phyloP scores from a whole-genome alignment of 2,113 vertebrate species.

The Oostethus manadensis region DNA sequence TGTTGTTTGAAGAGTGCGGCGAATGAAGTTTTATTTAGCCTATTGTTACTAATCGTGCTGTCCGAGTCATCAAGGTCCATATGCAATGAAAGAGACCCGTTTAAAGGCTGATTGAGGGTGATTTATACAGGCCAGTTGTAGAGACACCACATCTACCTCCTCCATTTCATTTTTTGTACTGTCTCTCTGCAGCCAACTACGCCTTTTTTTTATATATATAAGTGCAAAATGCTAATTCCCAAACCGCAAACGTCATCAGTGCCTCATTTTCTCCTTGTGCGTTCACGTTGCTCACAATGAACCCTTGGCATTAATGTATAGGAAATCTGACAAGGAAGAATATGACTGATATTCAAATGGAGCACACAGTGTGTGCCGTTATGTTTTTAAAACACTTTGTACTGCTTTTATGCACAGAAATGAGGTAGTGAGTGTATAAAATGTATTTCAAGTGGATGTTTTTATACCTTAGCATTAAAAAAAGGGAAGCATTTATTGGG shows the following conservation, averaged over 20 bases:
- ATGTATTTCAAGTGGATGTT: conserved; percentile 47
- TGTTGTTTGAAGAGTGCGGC: conserved; percentile 13
- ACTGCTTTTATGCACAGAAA: conserved; percentile 54
- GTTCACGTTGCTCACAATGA: conserved; percentile 5
- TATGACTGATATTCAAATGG: conserved; percentile 21
- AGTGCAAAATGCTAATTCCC: conserved; percentile 2
- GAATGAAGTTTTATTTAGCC: conserved; percentile 9
- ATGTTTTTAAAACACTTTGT: conserved; percentile 42
- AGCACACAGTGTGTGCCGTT: conserved; percentile 20
- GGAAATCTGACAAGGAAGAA: conserved; percentile 22
- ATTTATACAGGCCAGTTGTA: conserved; percentile 35
- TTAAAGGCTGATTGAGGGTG: too few species aligned
- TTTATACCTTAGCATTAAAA: conserved; percentile 53
- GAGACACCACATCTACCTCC: conserved; percentile 63
- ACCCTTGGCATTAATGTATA: conserved; percentile 17
- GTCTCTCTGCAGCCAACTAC: conserved; percentile 30
- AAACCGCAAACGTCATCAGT: background rate
- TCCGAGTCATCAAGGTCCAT: background rate
- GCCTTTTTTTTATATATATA: background rate
- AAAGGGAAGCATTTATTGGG: conserved; percentile 51
- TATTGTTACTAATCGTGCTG: conserved; percentile 19
- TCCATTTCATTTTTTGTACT: conserved; percentile 17
- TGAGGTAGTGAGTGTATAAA: conserved; percentile 57
- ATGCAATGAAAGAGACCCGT: background rate
- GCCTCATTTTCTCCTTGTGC: conserved; percentile 1